Conservation (phyloP, 1,140 invertebrate species). For the Atta texana region DNA sequence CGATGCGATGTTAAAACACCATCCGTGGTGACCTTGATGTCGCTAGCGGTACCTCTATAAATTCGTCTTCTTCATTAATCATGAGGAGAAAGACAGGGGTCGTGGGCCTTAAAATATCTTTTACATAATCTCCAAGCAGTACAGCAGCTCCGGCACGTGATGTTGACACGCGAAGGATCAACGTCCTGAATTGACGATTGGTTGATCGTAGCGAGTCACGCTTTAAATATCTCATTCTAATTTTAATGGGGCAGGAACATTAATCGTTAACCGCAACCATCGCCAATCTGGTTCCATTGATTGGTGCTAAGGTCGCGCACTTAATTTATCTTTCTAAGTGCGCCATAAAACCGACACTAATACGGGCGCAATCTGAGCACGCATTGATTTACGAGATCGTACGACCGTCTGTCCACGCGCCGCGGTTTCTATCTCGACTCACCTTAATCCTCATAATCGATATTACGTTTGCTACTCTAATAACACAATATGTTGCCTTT, state of each 20-base stretch:
- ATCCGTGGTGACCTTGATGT: constrained; percentile 61
- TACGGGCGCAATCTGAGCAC: constrained; percentile 82
- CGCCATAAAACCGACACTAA: constrained; percentile 83
- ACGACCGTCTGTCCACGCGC: constrained; percentile 81
- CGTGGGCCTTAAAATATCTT: constrained; percentile 64
- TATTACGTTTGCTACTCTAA: constrained; percentile 36
- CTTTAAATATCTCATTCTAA: constrained; percentile 28
- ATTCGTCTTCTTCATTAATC: constrained; percentile 75
- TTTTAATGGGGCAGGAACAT: constrained; percentile 31
- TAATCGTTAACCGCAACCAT: constrained; percentile 58
- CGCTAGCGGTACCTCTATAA: constrained; percentile 63
- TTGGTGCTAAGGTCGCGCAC: constrained; percentile 57
- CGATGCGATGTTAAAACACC: constrained; percentile 25
- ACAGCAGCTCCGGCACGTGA: constrained; percentile 18
- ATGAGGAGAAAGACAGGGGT: constrained; percentile 56
- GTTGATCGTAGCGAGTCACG: constrained; percentile 19
- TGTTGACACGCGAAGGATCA: constrained; percentile 67
- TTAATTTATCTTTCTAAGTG: constrained; percentile 77
- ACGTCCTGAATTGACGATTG: constrained; percentile 54
- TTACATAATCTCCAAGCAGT: constrained; percentile 65
- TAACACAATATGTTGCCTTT: constrained; percentile 18
- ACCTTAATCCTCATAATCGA: constrained; percentile 52
- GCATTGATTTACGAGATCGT: constrained; percentile 81
- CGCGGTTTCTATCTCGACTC: constrained; percentile 57
- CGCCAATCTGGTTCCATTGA: constrained; percentile 52